Evolutionary conservation across 2,113 vertebrate genomes (phyloP).

Genomic region (Ailuropoda melanoleuca): DNA sequence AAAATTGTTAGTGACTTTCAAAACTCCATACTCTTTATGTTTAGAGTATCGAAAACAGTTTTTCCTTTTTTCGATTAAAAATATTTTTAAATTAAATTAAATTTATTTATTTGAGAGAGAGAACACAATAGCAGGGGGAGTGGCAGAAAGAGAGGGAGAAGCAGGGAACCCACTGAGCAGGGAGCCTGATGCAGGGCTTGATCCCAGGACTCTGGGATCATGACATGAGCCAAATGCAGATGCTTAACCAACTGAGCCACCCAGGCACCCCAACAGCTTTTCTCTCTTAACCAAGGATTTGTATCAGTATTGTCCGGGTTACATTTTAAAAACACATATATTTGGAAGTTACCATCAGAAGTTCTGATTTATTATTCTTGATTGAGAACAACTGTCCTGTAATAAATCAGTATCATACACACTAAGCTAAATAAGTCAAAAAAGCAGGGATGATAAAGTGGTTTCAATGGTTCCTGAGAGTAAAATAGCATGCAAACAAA

Average conservation of each 20-base stretch:
- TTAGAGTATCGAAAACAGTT: background rate
- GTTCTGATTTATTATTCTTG: background rate
- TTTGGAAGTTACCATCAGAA: background rate
- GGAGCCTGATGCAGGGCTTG: no score
- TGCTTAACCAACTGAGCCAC: no score
- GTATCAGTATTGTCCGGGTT: background rate
- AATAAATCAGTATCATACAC: background rate
- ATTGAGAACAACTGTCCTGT: background rate
- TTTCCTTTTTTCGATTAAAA: background rate
- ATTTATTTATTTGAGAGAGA: no score
- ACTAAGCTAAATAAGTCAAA: background rate
- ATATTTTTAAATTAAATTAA: no score
- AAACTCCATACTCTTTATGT: background rate
- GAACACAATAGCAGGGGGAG: no score
- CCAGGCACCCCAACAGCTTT: background rate
- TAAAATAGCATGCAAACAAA: background rate
- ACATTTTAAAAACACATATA: background rate
- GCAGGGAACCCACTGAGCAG: no score
- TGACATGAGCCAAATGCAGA: no score
- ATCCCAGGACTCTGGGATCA: no score
- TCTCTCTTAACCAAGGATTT: background rate
- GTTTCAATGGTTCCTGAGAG: background rate
- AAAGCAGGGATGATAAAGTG: background rate
- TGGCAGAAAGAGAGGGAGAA: no score
- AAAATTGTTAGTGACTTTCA: background rate